Evolutionary conservation across 2,113 vertebrate species (phyloP), one percentile per base, ranked within the genome.

Genomic region (Limanda limanda): DNA sequence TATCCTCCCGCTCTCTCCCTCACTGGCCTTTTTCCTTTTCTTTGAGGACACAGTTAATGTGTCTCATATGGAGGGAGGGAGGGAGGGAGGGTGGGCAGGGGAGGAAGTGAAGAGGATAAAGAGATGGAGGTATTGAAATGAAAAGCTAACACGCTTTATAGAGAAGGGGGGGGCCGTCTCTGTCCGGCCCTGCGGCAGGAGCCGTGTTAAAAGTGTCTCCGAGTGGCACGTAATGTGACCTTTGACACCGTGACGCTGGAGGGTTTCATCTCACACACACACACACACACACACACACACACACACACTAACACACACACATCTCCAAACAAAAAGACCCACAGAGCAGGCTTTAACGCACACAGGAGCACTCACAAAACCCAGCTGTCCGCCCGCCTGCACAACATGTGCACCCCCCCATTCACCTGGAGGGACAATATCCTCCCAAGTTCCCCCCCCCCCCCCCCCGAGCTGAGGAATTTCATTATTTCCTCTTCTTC

Each of bases 11-110:
- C 40, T 52, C 60, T 45, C 75, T 67, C 81, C 6, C 70, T 31
- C 5, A 7, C 31, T 31, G 5, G 27, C 27, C 27, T 31, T 5
- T 31, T 31, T 31, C 4, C 25, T 59, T 61, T 64, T 80, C 71
- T 86, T 82, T 86, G 79, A 87, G 87, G 84, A 81, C 73, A 55
- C 61, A 59, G 67, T 83, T 89, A 90, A 92, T 89, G 87, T 74
- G 88, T 79, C 82, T 89, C 63, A 77, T 78, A 81, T 68, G 82
- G 79, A 64, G 60, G 52, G 24, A 68, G 61, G 72, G 59, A 2
- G 25, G 59, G 56, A 3, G 14, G 58, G 68, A 37, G 25, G 25
- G 25, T 25, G 25, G 25, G 25, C 25, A 25, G 25, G 25, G 25
- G 25, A 25, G 25, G 25, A 25, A 25, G 25, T 25, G 25, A 25